A percentile compares a stretch with the other conserved stretches of the same genome.
Conservation (phyloP, 2,888 invertebrate genomes). For the Agriopis marginaria region DNA sequence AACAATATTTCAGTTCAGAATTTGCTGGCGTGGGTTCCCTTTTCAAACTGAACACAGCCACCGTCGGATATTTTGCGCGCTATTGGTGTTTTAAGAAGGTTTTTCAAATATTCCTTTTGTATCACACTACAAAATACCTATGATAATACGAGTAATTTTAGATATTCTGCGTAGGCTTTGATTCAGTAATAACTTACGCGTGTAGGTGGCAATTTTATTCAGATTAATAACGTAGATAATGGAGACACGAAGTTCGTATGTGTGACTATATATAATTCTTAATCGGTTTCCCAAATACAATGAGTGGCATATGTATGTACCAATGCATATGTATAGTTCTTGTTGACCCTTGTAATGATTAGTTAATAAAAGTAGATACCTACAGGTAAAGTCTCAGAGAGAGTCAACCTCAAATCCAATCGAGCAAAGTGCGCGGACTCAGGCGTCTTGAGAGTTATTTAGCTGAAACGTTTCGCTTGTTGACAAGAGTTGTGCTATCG, state of each 20-base stretch:
- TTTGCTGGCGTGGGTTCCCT: constrained; percentile 13
- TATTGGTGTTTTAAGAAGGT: constrained; percentile 4
- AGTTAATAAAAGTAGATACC: constrained; percentile 41
- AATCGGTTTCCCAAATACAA: neutral
- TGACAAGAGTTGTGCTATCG: constrained; percentile 66
- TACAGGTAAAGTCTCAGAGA: constrained; percentile 59
- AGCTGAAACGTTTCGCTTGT: constrained; percentile 78
- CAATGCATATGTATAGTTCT: neutral
- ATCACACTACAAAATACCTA: constrained; percentile 1
- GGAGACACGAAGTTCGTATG: neutral
- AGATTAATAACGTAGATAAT: neutral
- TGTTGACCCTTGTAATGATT: constrained; percentile 16
- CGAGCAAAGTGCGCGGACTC: constrained; percentile 77
- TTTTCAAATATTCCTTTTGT: constrained; percentile 2
- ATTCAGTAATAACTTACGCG: neutral
- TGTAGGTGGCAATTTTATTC: neutral
- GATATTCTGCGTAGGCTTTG: neutral
- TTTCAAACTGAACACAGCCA: constrained; percentile 10
- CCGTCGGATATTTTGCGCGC: constrained; percentile 9
- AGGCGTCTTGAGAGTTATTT: constrained; percentile 73
- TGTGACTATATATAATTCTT: neutral
- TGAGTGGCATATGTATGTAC: neutral
- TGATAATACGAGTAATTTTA: neutral
- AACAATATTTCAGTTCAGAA: constrained; percentile 16
- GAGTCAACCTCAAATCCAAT: constrained; percentile 78